A percentile compares a stretch with the other conserved stretches of the same genome.
Conservation (phyloP, 2,113 vertebrate genomes). For the Gnathonemus longibarbis region DNA sequence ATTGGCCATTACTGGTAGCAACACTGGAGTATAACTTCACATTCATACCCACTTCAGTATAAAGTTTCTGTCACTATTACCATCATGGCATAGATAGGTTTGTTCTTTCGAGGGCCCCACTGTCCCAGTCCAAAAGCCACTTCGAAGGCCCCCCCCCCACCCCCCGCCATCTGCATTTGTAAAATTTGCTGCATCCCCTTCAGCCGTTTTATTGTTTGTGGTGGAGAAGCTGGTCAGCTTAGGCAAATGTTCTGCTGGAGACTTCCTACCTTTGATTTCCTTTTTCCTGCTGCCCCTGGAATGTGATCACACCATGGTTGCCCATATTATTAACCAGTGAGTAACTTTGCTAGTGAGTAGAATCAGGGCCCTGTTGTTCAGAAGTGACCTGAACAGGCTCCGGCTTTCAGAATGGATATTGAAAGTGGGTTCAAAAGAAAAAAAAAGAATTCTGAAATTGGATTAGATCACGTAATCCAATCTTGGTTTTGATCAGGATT, state of each 20-base stretch:
- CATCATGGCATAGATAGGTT: neutral
- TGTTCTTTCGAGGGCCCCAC: neutral
- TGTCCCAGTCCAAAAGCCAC: neutral
- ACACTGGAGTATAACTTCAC: neutral
- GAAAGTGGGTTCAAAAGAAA: neutral
- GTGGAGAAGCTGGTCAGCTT: neutral
- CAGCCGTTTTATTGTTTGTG: neutral
- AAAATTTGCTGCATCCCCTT: neutral
- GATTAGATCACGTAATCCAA: neutral
- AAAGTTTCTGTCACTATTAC: neutral
- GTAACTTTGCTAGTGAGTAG: neutral
- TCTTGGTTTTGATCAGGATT: neutral
- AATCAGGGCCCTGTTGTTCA: neutral
- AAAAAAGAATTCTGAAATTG: neutral
- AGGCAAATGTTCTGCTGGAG: neutral
- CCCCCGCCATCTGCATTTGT: neutral
- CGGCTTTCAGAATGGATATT: neutral
- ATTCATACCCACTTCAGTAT: neutral
- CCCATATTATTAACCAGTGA: neutral
- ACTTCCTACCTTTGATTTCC: neutral
- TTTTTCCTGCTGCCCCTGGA: neutral
- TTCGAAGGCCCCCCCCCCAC: neutral
- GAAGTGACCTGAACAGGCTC: neutral
- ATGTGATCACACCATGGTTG: neutral
- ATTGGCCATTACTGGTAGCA: neutral